Evolutionary conservation across 2,113 vertebrate genomes (phyloP), one percentile per base, ranked within the genome.

Genomic region (Halichoerus grypus): DNA sequence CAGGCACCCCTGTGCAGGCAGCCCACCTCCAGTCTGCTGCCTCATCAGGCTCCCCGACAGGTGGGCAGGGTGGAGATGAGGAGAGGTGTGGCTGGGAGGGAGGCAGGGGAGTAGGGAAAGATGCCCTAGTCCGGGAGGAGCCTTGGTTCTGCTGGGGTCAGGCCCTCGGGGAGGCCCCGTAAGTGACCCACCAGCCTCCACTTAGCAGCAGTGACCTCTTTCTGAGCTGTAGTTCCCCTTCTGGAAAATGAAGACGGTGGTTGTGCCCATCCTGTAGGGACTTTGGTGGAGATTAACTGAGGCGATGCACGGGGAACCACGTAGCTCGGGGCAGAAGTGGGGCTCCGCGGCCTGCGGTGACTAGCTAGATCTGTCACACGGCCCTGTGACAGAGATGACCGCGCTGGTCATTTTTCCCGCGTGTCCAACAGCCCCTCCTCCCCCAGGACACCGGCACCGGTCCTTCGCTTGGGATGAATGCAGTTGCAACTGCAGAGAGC

Each of bases 271-370:
- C 55, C 65, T 19, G 0, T 13, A 24, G 33, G 49, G 55, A 89
- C 46, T 46, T 55, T 2, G 74, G 22, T 46, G 24, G 91, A 49
- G 36, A 18, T 9, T 80, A 26, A 19, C n/a, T 5, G 24, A 55
- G 36, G n/a, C 12, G 4, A 9, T 12, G 0, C 28, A 8, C 6
- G 3, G 0, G 0, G 71, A 69, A 12, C n/a, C 22, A 4, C 24
- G 24, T 33, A 83, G 39, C 72, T 72, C 1, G 0, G 3, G n/a
- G 53, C 61, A n/a, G 13, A 49, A 24, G n/a, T 31, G 22, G 51
- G 16, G 12, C 13, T n/a, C 76, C 53, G 24, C 8, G 69, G 63
- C 46, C 83, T 9, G 4, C 3, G 0, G 26, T 36, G 42, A 88
- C 22, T 9, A 13, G 28, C 26, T 65, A 22, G 21, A 31, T 84